These are phyloP conservation scores for Dolichoris vasculosae DNA, from an alignment of 1,140 invertebrate species.

Conservation along the genomic window DNA sequence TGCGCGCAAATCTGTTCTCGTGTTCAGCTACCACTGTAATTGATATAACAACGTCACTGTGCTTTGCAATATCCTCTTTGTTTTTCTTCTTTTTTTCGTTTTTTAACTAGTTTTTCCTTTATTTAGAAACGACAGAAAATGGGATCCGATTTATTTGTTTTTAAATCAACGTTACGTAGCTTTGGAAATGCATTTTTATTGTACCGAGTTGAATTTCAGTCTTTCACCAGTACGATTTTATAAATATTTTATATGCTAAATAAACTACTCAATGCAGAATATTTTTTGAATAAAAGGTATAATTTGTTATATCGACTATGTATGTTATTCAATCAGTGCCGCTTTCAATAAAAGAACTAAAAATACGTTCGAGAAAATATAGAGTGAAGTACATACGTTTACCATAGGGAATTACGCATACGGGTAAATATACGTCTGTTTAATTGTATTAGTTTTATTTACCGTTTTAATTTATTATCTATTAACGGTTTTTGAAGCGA, in stretches of 20 bases:
- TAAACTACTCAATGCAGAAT: background rate
- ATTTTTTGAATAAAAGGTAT: background rate
- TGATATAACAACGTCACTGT: constrained; percentile 35
- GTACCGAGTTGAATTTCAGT: background rate
- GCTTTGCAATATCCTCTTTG: constrained; percentile 7
- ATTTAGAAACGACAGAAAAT: constrained; percentile 21
- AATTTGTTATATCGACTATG: background rate
- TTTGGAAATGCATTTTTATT: background rate
- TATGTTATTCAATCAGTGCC: background rate
- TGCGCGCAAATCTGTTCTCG: background rate
- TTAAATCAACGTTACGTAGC: background rate
- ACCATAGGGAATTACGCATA: no score
- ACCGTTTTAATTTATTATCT: no score
- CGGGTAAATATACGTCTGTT: no score
- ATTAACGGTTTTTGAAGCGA: no score
- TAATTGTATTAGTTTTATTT: no score
- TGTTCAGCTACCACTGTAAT: background rate
- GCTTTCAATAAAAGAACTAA: background rate
- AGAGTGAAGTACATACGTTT: no score
- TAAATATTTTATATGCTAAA: constrained; percentile 25
- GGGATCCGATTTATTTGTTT: constrained; percentile 13
- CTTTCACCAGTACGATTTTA: background rate
- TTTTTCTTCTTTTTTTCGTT: background rate
- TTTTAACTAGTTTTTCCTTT: background rate
- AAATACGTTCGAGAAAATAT: background rate